These are phyloP conservation scores for Amiota minor DNA, from an alignment of 2,888 invertebrate genomes.

Conservation along the genomic window DNA sequence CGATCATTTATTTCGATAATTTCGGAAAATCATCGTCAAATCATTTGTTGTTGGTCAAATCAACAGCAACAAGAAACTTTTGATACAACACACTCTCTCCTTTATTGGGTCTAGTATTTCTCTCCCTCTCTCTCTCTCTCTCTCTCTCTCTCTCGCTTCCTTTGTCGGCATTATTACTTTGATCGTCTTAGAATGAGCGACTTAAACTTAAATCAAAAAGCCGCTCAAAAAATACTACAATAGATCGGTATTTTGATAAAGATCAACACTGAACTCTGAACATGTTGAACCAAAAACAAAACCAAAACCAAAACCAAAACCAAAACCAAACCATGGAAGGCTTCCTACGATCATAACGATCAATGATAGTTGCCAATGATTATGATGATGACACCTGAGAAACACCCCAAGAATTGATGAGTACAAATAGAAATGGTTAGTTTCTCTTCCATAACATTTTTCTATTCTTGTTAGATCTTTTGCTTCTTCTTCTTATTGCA, in stretches of 20 bases:
- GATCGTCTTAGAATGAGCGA: slow-evolving; percentile 65
- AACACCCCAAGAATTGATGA: slow-evolving; percentile 42
- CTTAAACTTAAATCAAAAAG: slow-evolving; percentile 66
- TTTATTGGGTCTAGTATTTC: background rate
- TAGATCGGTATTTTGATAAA: slow-evolving; percentile 62
- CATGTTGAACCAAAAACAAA: too few species aligned
- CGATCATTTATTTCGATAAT: slow-evolving; percentile 70
- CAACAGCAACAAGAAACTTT: slow-evolving; percentile 48
- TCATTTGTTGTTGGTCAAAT: slow-evolving; percentile 70
- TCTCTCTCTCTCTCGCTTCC: slow-evolving; percentile 23
- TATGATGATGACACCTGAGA: slow-evolving; percentile 71
- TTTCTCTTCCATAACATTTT: background rate
- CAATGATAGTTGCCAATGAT: slow-evolving; percentile 57
- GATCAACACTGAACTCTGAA: slow-evolving; percentile 44
- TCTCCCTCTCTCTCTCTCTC: slow-evolving; percentile 27
- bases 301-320: background rate
- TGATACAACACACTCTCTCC: slow-evolving; percentile 9
- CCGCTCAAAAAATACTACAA: slow-evolving; percentile 60
- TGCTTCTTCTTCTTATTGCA: slow-evolving; percentile 3
- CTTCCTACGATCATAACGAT: slow-evolving; percentile 32
- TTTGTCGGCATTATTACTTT: slow-evolving; percentile 60
- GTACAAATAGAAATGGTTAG: too few species aligned
- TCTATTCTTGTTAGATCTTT: slow-evolving; percentile 11
- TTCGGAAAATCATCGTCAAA: slow-evolving; percentile 71
- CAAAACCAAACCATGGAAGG: background rate